Conservation (phyloP, 64 coral and sea anemone genomes). For the Trachythela sp. region DNA sequence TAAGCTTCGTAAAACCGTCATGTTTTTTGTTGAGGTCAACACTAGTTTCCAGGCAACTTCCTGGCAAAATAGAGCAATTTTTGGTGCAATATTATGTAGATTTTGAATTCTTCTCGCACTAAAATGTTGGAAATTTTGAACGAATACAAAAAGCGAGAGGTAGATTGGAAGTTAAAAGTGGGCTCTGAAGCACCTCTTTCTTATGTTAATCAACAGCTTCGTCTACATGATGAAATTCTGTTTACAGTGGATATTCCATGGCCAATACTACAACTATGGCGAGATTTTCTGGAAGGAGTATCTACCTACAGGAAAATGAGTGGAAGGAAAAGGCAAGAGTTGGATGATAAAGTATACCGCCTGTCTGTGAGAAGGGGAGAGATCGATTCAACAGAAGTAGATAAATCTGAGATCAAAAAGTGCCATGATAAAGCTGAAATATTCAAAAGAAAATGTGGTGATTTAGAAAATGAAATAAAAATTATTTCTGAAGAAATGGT, state of each 20-base stretch:
- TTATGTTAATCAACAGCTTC: not conserved
- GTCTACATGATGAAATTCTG: not conserved
- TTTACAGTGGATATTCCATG: conserved; percentile 11
- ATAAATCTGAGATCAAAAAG: not conserved
- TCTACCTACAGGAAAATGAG: not conserved
- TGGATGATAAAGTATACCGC: not conserved
- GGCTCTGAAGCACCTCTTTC: not conserved
- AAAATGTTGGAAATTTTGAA: not conserved
- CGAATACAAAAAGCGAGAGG: not conserved
- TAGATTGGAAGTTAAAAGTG: not conserved
- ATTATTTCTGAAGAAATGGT: not conserved
- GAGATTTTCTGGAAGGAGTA: not conserved
- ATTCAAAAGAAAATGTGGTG: not conserved
- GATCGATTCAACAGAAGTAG: not conserved
- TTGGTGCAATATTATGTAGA: not conserved
- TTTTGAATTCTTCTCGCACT: not conserved
- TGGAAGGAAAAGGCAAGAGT: not conserved
- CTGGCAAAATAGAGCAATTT: not conserved
- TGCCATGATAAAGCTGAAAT: not conserved
- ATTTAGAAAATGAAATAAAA: not conserved
- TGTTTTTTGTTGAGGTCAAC: not conserved
- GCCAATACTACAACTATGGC: not conserved
- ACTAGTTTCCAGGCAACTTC: not conserved
- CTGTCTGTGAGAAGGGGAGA: not conserved
- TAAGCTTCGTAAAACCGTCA: not conserved